Evolutionary conservation across 2,888 invertebrate species (phyloP), one percentile per base, ranked within the genome.

Genomic region (Tholera decimalis): DNA sequence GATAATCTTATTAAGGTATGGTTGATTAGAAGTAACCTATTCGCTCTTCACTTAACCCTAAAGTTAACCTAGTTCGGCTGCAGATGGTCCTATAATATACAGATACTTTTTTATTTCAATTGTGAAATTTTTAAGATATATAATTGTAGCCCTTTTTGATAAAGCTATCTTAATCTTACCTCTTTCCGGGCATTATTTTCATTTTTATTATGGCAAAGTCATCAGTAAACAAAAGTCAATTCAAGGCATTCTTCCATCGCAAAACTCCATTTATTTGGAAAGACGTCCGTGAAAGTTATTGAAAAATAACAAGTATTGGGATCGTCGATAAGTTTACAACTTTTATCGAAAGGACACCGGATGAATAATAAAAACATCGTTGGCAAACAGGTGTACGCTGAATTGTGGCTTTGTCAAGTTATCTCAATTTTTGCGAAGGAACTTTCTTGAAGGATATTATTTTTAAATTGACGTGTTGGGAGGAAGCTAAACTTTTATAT

Each of bases 341-440:
- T 81, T 78, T 79, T 83, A 83, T 83, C 75, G 79, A 54, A 77
- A 77, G 79, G 83, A 78, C 82, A 65, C 54, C 59, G 63, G 65
- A 80, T 83, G 82, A 86, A 86, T 86, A 83, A 83, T 81, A 79
- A 82, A 83, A 72, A 77, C 69, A 73, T 65, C 65, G 55, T 76
- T 66, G 39, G 24, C 26, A 73, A 77, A 79, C 74, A 80, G 76
- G 76, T 82, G 80, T 80, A 70, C 62, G 65, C 67, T 78, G 66
- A 76, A 67, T 67, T 65, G 69, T 60, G 44, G 53, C 56, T 61
- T 66, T 71, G 28, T 51, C 41, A 43, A 59, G 47, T 43, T 55
- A 57, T 44, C 44, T 35, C 43, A 43, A 63, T 22, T 28, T 47
- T 18, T 28, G 47, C 20, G 28, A 43, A 20, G 49, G 37, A 50